These are phyloP conservation scores for Brachypterus glaber DNA, from an alignment of 2,888 invertebrate species.

Conservation along the genomic window DNA sequence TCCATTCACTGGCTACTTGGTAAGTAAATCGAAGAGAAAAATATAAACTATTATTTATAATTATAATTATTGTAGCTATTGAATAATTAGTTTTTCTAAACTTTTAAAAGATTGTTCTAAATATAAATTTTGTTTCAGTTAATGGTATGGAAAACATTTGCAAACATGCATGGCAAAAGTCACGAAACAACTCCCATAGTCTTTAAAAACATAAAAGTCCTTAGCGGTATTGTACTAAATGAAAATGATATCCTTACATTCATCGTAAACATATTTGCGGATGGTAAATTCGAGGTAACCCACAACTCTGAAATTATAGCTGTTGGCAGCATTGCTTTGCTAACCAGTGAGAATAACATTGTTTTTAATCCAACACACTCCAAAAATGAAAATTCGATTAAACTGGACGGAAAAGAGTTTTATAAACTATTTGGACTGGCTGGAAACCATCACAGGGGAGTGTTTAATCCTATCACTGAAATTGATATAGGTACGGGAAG, in stretches of 20 bases:
- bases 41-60: no score
- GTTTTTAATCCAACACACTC: no score
- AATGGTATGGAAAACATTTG: constrained; percentile 46
- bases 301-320: constrained; percentile 53
- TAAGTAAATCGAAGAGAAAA: constrained; percentile 20
- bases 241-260: constrained; percentile 33
- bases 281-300: constrained; percentile 30
- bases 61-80: no score
- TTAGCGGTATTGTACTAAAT: constrained; percentile 47
- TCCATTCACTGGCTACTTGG: constrained; percentile 51
- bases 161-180: constrained; percentile 36
- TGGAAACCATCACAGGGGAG: no score
- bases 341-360: no score
- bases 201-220: constrained; percentile 48
- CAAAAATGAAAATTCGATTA: no score
- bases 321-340: constrained; percentile 56
- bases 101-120: no score
- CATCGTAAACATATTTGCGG: constrained; percentile 24
- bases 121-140: constrained; percentile 21
- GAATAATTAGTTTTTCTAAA: no score
- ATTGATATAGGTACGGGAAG: no score
- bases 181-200: constrained; percentile 43
- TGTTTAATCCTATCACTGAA: no score
- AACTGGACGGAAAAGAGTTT: no score
- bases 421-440: constrained; percentile 20